A percentile compares a stretch with the other conserved stretches of the same genome.
Evolutionary conservation across 2,113 vertebrate species (phyloP).

Genomic region (Lagopus leucura): DNA sequence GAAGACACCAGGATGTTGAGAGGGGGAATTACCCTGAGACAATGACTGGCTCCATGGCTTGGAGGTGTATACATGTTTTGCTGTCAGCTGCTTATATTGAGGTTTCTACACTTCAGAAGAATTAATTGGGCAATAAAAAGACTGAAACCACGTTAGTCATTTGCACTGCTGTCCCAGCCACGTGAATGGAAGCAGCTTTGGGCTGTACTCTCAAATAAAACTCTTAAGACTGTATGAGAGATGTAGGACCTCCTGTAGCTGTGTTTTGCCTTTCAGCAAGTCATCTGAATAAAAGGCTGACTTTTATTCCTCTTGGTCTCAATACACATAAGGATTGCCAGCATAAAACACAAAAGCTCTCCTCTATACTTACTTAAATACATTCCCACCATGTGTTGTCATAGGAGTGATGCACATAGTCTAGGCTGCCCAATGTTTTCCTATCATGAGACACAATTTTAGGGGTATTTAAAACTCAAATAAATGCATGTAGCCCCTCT

Average conservation of each 20-base stretch:
- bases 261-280: not conserved
- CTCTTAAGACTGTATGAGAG: not conserved
- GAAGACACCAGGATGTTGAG: not conserved
- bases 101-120: not conserved
- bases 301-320: not conserved
- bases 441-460: not conserved
- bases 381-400: not conserved
- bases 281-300: not conserved
- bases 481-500: not conserved
- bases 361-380: not conserved
- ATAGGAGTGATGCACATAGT: not conserved
- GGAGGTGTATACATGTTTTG: not conserved
- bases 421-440: not conserved
- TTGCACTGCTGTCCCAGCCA: not conserved
- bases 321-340: not conserved
- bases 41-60: not conserved
- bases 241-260: not conserved
- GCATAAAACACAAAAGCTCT: not conserved
- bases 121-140: not conserved
- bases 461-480: not conserved
- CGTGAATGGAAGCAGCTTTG: not conserved
- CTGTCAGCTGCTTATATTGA: not conserved
- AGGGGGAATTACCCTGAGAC: not conserved
- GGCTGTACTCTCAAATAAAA: not conserved
- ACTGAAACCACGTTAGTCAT: not conserved